Base-by-base conservation (phyloP, 2,797 vertebrate genomes). In the Phataginus tetradactyla region DNA sequence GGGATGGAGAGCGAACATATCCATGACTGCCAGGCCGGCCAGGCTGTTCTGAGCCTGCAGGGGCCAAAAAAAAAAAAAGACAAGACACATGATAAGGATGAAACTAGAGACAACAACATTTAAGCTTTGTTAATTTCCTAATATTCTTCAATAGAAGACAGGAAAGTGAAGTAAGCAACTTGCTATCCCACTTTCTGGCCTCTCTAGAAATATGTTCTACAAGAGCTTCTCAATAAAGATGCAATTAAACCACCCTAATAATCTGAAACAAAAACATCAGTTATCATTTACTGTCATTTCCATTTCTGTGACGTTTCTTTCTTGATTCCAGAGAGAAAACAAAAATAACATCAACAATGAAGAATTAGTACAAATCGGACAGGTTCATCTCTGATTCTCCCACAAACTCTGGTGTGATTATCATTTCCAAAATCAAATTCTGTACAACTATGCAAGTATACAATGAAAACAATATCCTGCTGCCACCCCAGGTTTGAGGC, bases 1-100 rank as follows among this genome's bases (percentile, higher is more conserved):
- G 99, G 17, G 99, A 99, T 0, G 99, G 99, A 3, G 99, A 99
- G 72, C 99, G 99, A 93, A 99, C 99, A 0, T 99, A 99, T 45
- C 99, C 99, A 1, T 99, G 99, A 96, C 99, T 99, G 80, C 99
- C 98, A 0, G 99, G 99, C 86, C 99, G 98, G 81, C 99, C 99
- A 5, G 99, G 99, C 97, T 99, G 99, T 97, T 99, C 99, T 45
- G 98, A 72, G 93, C 99, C 99, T 99, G 90, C 5, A 51, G 68
- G 27, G 87, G 8, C 39, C 0, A 79, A 6, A 69, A 83, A 2
- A 1, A n/a, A 39, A 86, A 75, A 57, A 71, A 12, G 42, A 3
- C 89, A 23, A 69, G 49, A 63, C 25, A 55, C 51, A 37, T 39
- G 21, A 71, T 88, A 2, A 69, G 61, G 75, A 80, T 74, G 64